phyloP scores from a whole-genome alignment of 2,888 invertebrate species.

The Heliconius sara region DNA sequence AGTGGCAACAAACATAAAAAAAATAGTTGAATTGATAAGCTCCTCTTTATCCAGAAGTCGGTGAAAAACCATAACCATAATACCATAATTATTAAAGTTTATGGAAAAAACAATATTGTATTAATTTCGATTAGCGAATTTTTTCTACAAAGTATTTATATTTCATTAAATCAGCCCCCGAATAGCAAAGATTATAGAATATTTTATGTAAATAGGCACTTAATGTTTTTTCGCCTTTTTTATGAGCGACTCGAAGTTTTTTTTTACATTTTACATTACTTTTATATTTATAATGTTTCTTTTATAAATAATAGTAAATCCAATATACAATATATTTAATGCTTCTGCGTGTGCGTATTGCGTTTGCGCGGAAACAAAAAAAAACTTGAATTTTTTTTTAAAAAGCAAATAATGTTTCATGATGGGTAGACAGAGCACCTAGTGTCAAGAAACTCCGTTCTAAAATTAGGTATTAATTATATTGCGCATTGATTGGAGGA shows the following conservation, averaged over 20 bases:
- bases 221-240: conserved; percentile 42
- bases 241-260: conserved; percentile 28
- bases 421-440: not conserved
- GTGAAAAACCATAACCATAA: not conserved
- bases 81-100: not conserved
- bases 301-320: not conserved
- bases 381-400: not conserved
- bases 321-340: not conserved
- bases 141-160: conserved; percentile 13
- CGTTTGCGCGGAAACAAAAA: no score
- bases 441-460: not conserved
- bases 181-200: conserved; percentile 40
- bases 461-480: no score
- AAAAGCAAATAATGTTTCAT: not conserved
- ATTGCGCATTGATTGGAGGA: no score
- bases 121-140: conserved; percentile 16
- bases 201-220: conserved; percentile 45
- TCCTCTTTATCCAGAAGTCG: no score
- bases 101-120: not conserved
- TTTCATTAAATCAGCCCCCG: conserved; percentile 14
- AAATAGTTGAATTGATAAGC: no score
- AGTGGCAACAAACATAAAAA: no score
- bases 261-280: no score
- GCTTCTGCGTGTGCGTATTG: not conserved
- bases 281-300: not conserved